A percentile compares a stretch with the other conserved stretches of the same genome.
These are phyloP conservation scores for Saguinus imperator DNA, from an alignment of 2,113 vertebrate genomes.

Conservation along the genomic window DNA sequence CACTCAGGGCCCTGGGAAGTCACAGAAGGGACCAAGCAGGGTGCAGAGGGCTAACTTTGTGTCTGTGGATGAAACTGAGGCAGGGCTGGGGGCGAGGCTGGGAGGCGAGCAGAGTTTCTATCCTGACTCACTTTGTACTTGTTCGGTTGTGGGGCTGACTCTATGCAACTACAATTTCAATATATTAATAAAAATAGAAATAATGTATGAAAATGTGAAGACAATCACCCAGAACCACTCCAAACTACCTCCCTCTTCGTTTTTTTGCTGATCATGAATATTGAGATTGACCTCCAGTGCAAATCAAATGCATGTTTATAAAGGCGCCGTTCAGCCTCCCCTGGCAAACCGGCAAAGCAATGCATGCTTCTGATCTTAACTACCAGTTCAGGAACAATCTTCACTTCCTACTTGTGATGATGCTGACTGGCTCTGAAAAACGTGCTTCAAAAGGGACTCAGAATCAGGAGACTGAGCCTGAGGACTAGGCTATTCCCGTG, in stretches of 20 bases:
- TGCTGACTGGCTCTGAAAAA: not conserved
- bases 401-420: not conserved
- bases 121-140: not conserved
- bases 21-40: not conserved
- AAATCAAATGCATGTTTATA: not conserved
- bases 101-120: not conserved
- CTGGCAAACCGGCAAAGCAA: not conserved
- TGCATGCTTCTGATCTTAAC: not conserved
- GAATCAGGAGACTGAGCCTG: not conserved
- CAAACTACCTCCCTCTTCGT: not conserved
- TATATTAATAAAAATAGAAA: not conserved
- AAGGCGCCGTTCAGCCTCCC: not conserved
- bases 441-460: not conserved
- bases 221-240: not conserved
- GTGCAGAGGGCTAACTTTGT: not conserved
- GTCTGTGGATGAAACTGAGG: not conserved
- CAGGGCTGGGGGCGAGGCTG: not conserved
- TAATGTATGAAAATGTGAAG: not conserved
- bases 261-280: not conserved
- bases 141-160: not conserved
- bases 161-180: not conserved
- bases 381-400: not conserved
- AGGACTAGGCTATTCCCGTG: not conserved
- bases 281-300: not conserved
- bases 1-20: not conserved